Conservation (phyloP, 2,113 vertebrate genomes). For the Coreoperca whiteheadi region DNA sequence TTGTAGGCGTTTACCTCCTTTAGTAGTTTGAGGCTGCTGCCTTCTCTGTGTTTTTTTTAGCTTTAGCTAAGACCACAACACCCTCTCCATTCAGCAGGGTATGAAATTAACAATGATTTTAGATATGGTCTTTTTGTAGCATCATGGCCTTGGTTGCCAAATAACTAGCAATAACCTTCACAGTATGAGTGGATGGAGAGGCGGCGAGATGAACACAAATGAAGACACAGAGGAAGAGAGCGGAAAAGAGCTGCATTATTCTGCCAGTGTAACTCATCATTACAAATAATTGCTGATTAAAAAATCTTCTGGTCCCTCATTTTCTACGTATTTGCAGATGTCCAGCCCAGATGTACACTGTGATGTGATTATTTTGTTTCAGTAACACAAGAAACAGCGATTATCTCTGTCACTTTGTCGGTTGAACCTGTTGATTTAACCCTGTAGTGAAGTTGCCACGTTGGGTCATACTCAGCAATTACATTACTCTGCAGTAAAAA, state of each 20-base stretch:
- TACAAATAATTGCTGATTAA: constrained; percentile 23
- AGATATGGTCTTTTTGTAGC: constrained; percentile 47
- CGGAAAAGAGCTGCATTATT: constrained; percentile 11
- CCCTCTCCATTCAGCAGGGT: constrained; percentile 49
- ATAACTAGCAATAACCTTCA: constrained; percentile 63
- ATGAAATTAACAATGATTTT: constrained; percentile 71
- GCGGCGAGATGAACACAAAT: not conserved
- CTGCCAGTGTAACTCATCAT: constrained; percentile 17
- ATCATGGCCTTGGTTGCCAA: constrained; percentile 54
- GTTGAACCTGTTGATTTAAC: constrained; percentile 74
- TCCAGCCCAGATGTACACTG: not conserved
- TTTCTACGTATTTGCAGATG: not conserved
- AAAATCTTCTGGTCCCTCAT: not conserved
- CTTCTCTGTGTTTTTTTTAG: constrained; percentile 36
- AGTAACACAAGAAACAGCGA: not conserved
- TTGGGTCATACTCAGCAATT: constrained; percentile 52
- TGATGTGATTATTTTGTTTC: not conserved
- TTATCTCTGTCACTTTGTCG: not conserved
- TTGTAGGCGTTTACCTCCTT: not conserved
- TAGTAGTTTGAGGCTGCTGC: constrained; percentile 2
- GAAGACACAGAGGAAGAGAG: constrained; percentile 23
- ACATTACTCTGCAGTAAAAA: constrained; percentile 1
- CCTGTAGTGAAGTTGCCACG: constrained; percentile 53
- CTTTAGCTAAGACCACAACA: constrained; percentile 35
- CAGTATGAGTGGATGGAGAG: constrained; percentile 31